Evolutionary conservation across 2,797 vertebrate species (phyloP).

Genomic region (Karalla daura): DNA sequence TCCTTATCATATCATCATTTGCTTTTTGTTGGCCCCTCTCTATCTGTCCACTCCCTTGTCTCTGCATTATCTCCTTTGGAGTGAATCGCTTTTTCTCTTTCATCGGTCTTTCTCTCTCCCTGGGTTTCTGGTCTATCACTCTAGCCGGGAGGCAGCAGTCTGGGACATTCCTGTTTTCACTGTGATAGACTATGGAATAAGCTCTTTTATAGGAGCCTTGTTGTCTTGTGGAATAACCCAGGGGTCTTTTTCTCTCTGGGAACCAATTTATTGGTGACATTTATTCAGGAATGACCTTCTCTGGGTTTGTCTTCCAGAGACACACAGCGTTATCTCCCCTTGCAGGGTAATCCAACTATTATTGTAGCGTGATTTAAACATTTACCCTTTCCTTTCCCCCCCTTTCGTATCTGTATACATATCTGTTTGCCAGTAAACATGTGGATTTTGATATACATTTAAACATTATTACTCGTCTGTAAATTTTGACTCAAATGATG

Average conservation of each 20-base stretch:
- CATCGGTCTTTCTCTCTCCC: constrained; percentile 28
- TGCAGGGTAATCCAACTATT: constrained; percentile 64
- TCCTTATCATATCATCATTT: constrained; percentile 26
- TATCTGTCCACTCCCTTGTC: constrained; percentile 3
- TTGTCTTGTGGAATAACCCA: constrained; percentile 75
- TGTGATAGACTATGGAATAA: constrained; percentile 63
- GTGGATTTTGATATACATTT: constrained; percentile 34
- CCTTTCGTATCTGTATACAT: not conserved
- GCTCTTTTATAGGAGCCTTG: constrained; percentile 73
- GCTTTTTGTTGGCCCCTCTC: constrained; percentile 5
- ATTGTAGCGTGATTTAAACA: constrained; percentile 69
- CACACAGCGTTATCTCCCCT: constrained; percentile 56
- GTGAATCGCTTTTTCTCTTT: constrained; percentile 22
- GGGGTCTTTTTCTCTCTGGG: constrained; percentile 42
- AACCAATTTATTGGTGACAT: constrained; percentile 81
- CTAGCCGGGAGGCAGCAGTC: constrained; percentile 59
- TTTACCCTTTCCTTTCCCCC: constrained; percentile 53
- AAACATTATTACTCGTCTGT: constrained; percentile 11
- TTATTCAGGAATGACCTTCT: constrained; percentile 84
- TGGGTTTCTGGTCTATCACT: constrained; percentile 47
- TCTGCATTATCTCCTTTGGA: constrained; percentile 29
- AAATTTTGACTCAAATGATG: constrained; percentile 28
- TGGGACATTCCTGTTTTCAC: constrained; percentile 57
- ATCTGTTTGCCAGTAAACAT: constrained; percentile 26
- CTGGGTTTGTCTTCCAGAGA: constrained; percentile 67